phyloP scores from a whole-genome alignment of 2,888 invertebrate species.

The Caenorhabditis sinica region DNA sequence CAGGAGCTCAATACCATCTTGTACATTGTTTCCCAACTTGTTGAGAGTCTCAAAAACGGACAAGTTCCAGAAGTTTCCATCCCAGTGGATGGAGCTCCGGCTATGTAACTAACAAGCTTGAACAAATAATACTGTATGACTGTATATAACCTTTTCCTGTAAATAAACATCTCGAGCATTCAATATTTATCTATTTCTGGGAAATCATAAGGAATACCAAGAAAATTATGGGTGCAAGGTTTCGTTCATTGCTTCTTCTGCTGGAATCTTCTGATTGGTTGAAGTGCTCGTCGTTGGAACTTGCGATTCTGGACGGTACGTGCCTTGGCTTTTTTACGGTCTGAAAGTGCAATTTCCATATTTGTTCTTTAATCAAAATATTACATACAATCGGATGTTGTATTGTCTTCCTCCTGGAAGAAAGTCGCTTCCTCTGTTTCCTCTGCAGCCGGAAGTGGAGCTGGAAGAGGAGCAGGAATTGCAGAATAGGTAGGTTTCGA shows the following conservation, averaged over 20 bases:
- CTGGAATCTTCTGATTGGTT: slow-evolving; percentile 50
- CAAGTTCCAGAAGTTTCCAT: background rate
- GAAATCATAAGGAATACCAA: background rate
- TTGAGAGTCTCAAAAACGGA: background rate
- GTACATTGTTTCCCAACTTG: background rate
- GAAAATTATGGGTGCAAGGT: background rate
- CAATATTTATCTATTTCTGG: background rate
- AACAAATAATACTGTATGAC: no score
- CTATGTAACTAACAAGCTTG: background rate
- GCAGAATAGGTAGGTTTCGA: slow-evolving; percentile 20
- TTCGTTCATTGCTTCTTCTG: slow-evolving; percentile 38
- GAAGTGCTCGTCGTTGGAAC: slow-evolving; percentile 51
- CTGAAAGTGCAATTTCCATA: slow-evolving; percentile 11
- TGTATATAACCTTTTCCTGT: no score
- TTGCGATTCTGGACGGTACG: slow-evolving; percentile 46
- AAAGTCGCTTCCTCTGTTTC: slow-evolving; percentile 2
- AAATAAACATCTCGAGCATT: background rate
- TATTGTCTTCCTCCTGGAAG: background rate
- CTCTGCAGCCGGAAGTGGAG: slow-evolving; percentile 8
- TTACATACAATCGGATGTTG: background rate
- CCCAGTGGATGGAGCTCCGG: background rate
- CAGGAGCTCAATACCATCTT: background rate
- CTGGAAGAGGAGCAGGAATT: slow-evolving; percentile 16
- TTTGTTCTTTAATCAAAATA: background rate
- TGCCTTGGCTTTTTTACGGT: slow-evolving; percentile 42